phyloP scores from a whole-genome alignment of 2,113 vertebrate species.

The Cynocephalus volans region DNA sequence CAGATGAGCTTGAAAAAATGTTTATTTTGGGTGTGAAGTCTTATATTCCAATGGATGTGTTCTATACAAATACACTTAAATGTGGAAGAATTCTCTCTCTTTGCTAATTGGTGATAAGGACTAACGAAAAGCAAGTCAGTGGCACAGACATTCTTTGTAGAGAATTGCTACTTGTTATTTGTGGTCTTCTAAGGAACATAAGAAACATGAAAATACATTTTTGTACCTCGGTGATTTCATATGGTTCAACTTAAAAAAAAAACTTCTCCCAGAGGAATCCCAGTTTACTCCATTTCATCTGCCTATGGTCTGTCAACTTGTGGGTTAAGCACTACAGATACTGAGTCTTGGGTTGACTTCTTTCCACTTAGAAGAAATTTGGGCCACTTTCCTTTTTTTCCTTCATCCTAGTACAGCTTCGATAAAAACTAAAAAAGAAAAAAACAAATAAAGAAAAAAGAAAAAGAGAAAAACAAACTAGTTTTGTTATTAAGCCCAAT shows the following conservation, averaged over 20 bases:
- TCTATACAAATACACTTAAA: background rate
- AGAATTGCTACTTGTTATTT: conserved; percentile 7
- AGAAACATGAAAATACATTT: conserved; percentile 28
- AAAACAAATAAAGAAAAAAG: background rate
- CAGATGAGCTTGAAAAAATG: background rate
- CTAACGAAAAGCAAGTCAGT: background rate
- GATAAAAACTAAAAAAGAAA: background rate
- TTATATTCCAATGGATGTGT: background rate
- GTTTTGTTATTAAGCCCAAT: conserved; percentile 1
- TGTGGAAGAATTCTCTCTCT: background rate
- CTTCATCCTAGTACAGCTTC: background rate
- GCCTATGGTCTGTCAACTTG: background rate
- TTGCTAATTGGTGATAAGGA: background rate
- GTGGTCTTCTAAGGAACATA: background rate
- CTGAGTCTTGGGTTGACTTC: background rate
- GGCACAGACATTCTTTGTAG: conserved; percentile 1
- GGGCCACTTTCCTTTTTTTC: background rate
- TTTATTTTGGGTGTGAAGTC: background rate
- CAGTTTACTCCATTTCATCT: background rate
- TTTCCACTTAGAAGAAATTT: conserved; percentile 18
- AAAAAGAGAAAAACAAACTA: background rate
- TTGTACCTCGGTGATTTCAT: background rate
- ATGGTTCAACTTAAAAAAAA: background rate
- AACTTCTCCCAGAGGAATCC: background rate
- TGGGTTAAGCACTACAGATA: background rate